Percentiles rank a stretch among this genome's conserved stretches.
Evolutionary conservation across 2,797 vertebrate genomes (phyloP).

Genomic region (Halcyon smyrnensis): DNA sequence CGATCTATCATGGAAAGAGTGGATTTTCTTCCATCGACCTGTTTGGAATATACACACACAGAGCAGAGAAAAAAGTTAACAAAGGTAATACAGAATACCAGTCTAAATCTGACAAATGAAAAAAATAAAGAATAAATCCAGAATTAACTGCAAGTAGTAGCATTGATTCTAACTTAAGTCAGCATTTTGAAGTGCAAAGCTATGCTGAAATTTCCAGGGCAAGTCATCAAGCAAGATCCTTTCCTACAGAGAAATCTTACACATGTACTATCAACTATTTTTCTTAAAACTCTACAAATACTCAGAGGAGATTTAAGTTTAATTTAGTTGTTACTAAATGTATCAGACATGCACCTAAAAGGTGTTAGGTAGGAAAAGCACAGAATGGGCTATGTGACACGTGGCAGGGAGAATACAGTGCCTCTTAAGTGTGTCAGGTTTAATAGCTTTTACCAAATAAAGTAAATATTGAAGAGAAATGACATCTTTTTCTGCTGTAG

Average conservation of each 20-base stretch:
- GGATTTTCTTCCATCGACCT: constrained; percentile 90
- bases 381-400: background rate
- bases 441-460: background rate
- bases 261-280: background rate
- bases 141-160: background rate
- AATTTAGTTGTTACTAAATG: background rate
- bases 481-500: background rate
- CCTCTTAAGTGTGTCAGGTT: background rate
- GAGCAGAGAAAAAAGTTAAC: background rate
- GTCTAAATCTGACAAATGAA: background rate
- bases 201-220: background rate
- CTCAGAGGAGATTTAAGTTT: background rate
- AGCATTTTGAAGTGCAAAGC: background rate
- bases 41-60: constrained; percentile 52
- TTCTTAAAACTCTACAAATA: background rate
- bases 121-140: background rate
- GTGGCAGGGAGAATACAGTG: background rate
- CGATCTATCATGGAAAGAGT: constrained; percentile 87
- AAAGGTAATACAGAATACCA: background rate
- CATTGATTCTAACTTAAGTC: background rate
- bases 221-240: background rate
- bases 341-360: background rate
- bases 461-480: background rate
- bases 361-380: background rate
- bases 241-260: background rate